A percentile compares a stretch with the other conserved stretches of the same genome.
Evolutionary conservation across 2,888 invertebrate genomes (phyloP).

Genomic region (Dyspetes luteomarginatus): DNA sequence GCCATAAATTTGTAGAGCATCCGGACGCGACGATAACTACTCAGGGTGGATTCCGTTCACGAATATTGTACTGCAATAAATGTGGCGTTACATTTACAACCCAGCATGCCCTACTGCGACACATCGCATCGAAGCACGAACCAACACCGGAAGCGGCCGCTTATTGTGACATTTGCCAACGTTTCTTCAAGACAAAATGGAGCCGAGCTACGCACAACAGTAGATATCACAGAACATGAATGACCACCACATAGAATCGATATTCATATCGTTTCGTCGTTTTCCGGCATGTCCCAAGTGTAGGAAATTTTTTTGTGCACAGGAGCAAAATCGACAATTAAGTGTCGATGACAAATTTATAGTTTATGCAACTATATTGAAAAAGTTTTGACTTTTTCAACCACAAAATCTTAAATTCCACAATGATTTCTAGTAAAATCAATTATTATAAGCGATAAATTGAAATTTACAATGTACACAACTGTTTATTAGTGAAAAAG

Average conservation of each 20-base stretch:
- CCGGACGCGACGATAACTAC: conserved; percentile 53
- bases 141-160: conserved; percentile 71
- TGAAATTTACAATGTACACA: no score
- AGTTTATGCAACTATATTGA: no score
- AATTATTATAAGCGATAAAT: no score
- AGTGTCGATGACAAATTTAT: no score
- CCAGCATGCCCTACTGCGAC: conserved; percentile 76
- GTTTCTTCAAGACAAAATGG: conserved; percentile 80
- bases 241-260: conserved; percentile 5
- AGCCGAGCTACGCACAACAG: conserved; percentile 79
- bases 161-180: conserved; percentile 76
- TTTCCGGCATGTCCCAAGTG: neutral
- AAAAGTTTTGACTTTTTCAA: no score
- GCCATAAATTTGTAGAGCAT: conserved; percentile 74
- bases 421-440: no score
- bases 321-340: no score
- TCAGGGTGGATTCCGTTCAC: conserved; percentile 66
- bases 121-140: conserved; percentile 77
- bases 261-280: neutral
- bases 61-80: conserved; percentile 71
- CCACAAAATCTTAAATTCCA: no score
- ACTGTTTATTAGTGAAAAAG: no score
- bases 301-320: neutral
- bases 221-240: conserved; percentile 75
- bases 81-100: conserved; percentile 76